Evolutionary conservation across 1,140 invertebrate genomes (phyloP).

Genomic region (Cylas formicarius): DNA sequence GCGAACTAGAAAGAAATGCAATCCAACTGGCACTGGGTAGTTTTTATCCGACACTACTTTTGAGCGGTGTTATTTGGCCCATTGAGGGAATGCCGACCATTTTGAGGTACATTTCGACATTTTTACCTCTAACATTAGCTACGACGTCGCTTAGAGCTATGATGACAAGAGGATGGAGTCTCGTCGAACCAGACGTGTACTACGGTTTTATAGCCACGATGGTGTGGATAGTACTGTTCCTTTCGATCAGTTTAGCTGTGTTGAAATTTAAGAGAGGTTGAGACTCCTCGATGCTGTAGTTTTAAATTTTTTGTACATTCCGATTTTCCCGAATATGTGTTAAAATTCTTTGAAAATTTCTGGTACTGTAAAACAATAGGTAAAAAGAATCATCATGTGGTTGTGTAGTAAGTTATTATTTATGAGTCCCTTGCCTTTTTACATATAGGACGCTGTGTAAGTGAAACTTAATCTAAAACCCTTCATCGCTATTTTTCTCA

Average conservation of each 20-base stretch:
- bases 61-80: slow-evolving; percentile 87
- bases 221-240: slow-evolving; percentile 81
- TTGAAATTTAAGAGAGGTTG: slow-evolving; percentile 66
- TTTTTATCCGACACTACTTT: slow-evolving; percentile 87
- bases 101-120: slow-evolving; percentile 72
- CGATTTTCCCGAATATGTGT: background rate
- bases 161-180: slow-evolving; percentile 81
- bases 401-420: background rate
- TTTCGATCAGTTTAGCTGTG: slow-evolving; percentile 72
- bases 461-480: background rate
- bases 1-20: slow-evolving; percentile 86
- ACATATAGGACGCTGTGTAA: background rate
- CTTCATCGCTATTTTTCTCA: no score
- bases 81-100: slow-evolving; percentile 77
- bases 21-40: slow-evolving; percentile 90
- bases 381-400: slow-evolving; percentile 4
- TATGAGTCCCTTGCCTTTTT: background rate
- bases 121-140: slow-evolving; percentile 83
- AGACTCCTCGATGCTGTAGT: slow-evolving; percentile 4
- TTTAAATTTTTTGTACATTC: background rate
- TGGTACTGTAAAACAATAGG: background rate
- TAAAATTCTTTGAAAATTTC: slow-evolving; percentile 5
- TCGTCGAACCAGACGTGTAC: slow-evolving; percentile 76
- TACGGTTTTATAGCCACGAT: slow-evolving; percentile 80
- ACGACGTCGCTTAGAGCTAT: slow-evolving; percentile 84